A percentile compares a stretch with the other conserved stretches of the same genome.
phyloP scores from a whole-genome alignment of 2,113 vertebrate species.

The Nettapus auritus region DNA sequence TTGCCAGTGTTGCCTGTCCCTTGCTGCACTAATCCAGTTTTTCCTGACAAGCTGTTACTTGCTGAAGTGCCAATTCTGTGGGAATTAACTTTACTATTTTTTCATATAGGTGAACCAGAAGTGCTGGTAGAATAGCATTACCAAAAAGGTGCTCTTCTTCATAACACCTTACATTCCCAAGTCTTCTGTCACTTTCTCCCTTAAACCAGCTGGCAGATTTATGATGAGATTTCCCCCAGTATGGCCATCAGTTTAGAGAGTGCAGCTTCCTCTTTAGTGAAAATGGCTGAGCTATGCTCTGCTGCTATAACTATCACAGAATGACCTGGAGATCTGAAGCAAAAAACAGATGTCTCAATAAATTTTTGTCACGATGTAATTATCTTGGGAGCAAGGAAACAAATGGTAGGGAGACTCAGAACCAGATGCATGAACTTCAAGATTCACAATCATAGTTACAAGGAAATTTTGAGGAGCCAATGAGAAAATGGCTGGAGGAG shows the following conservation, averaged over 20 bases:
- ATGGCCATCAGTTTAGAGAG: not conserved
- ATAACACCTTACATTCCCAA: not conserved
- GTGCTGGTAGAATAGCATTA: not conserved
- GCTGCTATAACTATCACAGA: not conserved
- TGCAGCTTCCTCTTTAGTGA: not conserved
- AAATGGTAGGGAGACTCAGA: conserved; percentile 62
- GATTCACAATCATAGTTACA: conserved; percentile 68
- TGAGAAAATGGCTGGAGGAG: not conserved
- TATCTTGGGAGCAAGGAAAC: conserved; percentile 75
- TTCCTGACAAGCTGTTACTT: not conserved
- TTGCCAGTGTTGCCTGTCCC: not conserved
- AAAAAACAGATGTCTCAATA: conserved; percentile 80
- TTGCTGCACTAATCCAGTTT: conserved; percentile 30
- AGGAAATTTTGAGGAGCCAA: conserved; percentile 56
- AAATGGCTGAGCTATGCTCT: not conserved
- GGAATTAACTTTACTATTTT: not conserved
- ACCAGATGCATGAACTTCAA: conserved; percentile 72
- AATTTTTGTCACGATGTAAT: conserved; percentile 79
- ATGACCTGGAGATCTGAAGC: conserved; percentile 75
- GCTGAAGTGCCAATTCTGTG: not conserved
- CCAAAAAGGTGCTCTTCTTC: not conserved
- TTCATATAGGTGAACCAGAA: not conserved
- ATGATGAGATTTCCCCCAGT: not conserved
- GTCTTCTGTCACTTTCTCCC: not conserved
- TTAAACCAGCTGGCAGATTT: not conserved